Percentiles rank a stretch among this genome's conserved stretches.
phyloP scores from a whole-genome alignment of 2,113 vertebrate genomes.

The Indri indri region DNA sequence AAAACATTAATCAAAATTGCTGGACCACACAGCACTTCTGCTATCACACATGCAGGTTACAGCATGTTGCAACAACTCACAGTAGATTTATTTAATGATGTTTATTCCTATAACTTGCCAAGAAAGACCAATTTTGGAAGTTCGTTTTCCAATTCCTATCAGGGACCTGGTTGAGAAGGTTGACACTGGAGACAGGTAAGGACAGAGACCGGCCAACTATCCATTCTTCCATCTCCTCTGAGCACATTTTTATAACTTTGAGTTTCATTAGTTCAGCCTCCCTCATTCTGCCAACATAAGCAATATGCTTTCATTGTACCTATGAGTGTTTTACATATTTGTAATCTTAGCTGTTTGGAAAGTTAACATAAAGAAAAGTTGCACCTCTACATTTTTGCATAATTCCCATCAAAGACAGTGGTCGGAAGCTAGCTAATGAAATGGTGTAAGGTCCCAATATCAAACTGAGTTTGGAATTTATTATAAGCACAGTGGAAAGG shows the following conservation, averaged over 20 bases:
- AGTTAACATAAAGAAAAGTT: neutral
- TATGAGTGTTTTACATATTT: neutral
- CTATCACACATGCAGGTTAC: neutral
- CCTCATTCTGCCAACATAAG: neutral
- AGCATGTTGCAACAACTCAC: neutral
- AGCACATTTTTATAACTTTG: neutral
- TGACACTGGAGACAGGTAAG: neutral
- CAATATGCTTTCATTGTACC: neutral
- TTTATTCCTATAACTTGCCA: slow-evolving; percentile 23
- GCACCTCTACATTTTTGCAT: neutral
- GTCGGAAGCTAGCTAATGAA: neutral
- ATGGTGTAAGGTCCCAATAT: neutral
- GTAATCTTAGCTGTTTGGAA: neutral
- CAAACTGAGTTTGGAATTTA: neutral
- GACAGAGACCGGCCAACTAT: neutral
- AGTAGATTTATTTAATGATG: slow-evolving; percentile 11
- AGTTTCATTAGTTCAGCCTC: neutral
- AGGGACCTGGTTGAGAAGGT: neutral
- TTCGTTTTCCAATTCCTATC: slow-evolving; percentile 4
- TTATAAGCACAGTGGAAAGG: neutral
- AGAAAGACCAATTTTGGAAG: neutral
- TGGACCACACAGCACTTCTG: neutral
- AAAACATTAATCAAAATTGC: neutral
- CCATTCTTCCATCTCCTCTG: neutral
- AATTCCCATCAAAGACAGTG: neutral